Evolutionary conservation across 2,888 invertebrate species (phyloP).

Genomic region (Amphipoea oculea): DNA sequence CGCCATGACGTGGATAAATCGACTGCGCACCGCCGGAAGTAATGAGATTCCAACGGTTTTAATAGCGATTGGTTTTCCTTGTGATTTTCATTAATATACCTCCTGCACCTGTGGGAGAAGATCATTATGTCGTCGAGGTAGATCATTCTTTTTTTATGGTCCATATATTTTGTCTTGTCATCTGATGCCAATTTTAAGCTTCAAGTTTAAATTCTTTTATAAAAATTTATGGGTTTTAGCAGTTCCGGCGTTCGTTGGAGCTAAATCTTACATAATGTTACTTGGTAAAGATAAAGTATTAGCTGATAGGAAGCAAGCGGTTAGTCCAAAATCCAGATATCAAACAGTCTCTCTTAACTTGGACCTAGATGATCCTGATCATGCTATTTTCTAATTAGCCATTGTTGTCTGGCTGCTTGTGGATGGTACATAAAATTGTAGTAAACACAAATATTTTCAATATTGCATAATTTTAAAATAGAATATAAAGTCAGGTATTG

Average conservation of each 20-base stretch:
- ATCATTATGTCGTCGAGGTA: constrained; percentile 43
- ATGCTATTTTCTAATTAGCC: constrained; percentile 64
- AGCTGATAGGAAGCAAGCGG: neutral
- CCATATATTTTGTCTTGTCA: constrained; percentile 21
- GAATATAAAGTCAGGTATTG: constrained; percentile 8
- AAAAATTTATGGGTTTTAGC: neutral
- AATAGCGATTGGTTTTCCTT: constrained; percentile 66
- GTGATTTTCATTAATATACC: constrained; percentile 61
- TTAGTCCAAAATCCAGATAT: neutral
- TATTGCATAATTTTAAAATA: neutral
- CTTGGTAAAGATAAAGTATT: too few species aligned
- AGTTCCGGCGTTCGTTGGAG: neutral
- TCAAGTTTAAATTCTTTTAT: neutral
- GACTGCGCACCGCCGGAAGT: constrained; percentile 70
- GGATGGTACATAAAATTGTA: constrained; percentile 4
- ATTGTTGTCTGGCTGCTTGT: constrained; percentile 46
- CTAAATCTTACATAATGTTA: neutral
- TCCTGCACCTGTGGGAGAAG: constrained; percentile 53
- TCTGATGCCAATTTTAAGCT: constrained; percentile 2
- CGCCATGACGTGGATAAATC: constrained; percentile 78
- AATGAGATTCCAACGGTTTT: constrained; percentile 70
- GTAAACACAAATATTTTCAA: constrained; percentile 13
- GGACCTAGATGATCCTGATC: constrained; percentile 32
- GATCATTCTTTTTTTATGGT: constrained; percentile 23
- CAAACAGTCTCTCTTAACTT: constrained; percentile 50